Base-by-base conservation (phyloP, 1,140 invertebrate species). In the Diorhabda elongata region DNA sequence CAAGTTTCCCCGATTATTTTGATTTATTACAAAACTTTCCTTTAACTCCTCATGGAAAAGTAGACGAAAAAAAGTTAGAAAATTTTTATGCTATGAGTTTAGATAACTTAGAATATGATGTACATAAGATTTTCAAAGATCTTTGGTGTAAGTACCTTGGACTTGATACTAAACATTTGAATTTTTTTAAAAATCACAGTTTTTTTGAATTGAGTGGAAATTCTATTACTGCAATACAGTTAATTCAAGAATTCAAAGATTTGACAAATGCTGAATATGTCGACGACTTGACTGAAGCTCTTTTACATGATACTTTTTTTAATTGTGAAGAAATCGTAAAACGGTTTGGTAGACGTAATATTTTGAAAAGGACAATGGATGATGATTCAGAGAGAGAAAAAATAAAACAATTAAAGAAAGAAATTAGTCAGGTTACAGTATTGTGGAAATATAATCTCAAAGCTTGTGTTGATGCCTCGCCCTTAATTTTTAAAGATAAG, bases 391-490 rank as follows among this genome's bases (percentile, higher is more conserved):
- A 26, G 1, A 26, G 26, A 26, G 26, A 26, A 26, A 26, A 26
- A 26, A 26, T 26, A 26, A 26, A 26, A 67, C 65, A 67, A 67
- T 58, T 43, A 5, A 66, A 66, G 62, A 11, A 42, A 8, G 44
- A 3, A 6, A 11, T 42, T 42, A 44, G 60, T 44, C 7, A 26
- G 56, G 11, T 69, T n/a, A 80, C 70, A 75, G 77, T 79, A 57
- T 66, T 79, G 3, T 89, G 87, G 86, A 83, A 80, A 56, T 86
- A 83, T 78, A 78, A 91, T 79, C 84, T 90, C 61, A 81, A 85
- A 63, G 91, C 91, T 78, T 92, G 91, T 83, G 84, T 92, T 41
- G 90, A 92, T 84, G 86, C 88, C 60, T 87, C 87, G 42, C 88
- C 90, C 11, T 82, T 86, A 66, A 67, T 88, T 69, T 85, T 86